Conservation (phyloP, 2,797 vertebrate genomes). For the Sebastes miniatus region DNA sequence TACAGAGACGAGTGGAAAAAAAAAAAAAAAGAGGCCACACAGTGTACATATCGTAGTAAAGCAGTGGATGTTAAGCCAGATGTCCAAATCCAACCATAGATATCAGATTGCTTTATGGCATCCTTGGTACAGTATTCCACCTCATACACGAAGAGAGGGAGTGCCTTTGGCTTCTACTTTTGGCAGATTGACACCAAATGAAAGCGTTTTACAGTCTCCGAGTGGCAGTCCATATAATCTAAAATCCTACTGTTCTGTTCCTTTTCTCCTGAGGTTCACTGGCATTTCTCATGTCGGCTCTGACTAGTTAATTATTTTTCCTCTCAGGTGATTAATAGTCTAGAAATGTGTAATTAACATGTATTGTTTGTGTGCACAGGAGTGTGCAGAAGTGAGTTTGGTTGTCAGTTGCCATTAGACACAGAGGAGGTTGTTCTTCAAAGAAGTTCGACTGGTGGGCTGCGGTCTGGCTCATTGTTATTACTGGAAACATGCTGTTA, state of each 20-base stretch:
- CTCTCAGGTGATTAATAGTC: slow-evolving; percentile 8
- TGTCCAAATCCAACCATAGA: slow-evolving; percentile 61
- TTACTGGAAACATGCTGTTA: slow-evolving; percentile 18
- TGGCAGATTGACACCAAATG: slow-evolving; percentile 32
- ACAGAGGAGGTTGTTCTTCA: slow-evolving; percentile 16
- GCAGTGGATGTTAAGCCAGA: slow-evolving; percentile 47
- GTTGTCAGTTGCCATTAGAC: slow-evolving; percentile 18
- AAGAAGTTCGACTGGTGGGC: slow-evolving; percentile 5
- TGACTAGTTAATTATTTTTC: slow-evolving; percentile 19
- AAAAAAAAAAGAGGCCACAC: slow-evolving; percentile 36
- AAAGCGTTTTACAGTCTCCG: slow-evolving; percentile 40
- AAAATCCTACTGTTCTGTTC: slow-evolving; percentile 36
- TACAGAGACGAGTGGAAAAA: slow-evolving; percentile 54
- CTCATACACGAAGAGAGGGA: slow-evolving; percentile 48
- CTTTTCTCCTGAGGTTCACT: not conserved
- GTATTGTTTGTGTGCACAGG: slow-evolving; percentile 5
- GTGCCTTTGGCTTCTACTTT: slow-evolving; percentile 33
- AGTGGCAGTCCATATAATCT: slow-evolving; percentile 30
- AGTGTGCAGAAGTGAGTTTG: not conserved
- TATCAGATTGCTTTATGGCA: slow-evolving; percentile 66
- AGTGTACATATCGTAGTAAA: slow-evolving; percentile 41
- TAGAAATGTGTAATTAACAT: slow-evolving; percentile 3
- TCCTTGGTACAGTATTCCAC: slow-evolving; percentile 42
- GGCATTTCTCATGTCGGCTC: not conserved
- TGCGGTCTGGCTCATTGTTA: slow-evolving; percentile 26